Evolutionary conservation across 35 echinoderm and acorn worm genomes (phyloP).

Genomic region (Eucidaris tribuloides): DNA sequence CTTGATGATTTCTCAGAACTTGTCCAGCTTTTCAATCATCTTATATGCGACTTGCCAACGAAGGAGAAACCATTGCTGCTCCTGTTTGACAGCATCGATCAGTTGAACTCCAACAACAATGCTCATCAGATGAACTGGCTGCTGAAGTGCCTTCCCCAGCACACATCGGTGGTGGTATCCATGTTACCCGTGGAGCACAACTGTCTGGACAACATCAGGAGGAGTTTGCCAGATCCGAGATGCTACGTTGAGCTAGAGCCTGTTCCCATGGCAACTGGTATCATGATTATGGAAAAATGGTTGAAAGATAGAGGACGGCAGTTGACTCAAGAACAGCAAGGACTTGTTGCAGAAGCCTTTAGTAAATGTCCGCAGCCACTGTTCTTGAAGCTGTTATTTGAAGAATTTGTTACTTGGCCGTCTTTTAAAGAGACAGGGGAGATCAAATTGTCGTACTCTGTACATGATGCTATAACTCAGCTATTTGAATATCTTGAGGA

Average conservation of each 20-base stretch:
- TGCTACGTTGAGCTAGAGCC: conserved; percentile 69
- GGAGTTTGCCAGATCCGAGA: conserved; percentile 20
- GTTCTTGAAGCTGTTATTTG: conserved; percentile 81
- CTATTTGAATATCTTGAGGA: conserved; percentile 71
- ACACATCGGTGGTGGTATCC: conserved; percentile 58
- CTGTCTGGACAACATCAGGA: conserved; percentile 53
- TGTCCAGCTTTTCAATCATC: conserved; percentile 56
- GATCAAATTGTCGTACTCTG: conserved; percentile 25
- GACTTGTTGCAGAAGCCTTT: conserved; percentile 37
- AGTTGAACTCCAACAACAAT: conserved; percentile 58
- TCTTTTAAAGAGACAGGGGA: conserved; percentile 44
- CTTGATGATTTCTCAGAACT: conserved; percentile 64
- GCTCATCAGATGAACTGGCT: conserved; percentile 82
- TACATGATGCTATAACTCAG: conserved; percentile 48
- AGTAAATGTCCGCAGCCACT: conserved; percentile 67
- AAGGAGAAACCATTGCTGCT: conserved; percentile 61
- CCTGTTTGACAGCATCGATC: conserved; percentile 85
- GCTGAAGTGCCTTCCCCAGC: conserved; percentile 33
- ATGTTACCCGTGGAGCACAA: conserved; percentile 61
- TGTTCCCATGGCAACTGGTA: conserved; percentile 38
- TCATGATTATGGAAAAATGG: conserved; percentile 69
- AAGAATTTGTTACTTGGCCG: conserved; percentile 64
- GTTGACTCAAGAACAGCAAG: conserved; percentile 54
- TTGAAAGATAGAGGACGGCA: conserved; percentile 29
- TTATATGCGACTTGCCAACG: conserved; percentile 37